Percentiles rank a stretch among this genome's conserved stretches.
Conservation (phyloP, 2,797 vertebrate species). For the Alfaro cultratus region DNA sequence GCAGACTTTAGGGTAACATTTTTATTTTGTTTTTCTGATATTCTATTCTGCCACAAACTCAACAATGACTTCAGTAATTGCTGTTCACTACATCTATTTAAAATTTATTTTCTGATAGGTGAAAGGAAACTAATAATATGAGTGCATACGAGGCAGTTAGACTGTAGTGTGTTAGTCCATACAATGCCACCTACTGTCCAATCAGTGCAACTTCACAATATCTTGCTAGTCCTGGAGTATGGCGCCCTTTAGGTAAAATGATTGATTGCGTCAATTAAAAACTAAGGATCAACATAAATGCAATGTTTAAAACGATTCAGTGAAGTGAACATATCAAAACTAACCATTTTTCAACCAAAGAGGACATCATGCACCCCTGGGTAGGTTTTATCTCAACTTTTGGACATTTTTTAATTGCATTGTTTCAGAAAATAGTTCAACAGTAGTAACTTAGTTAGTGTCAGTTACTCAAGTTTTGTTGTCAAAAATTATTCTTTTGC, state of each 20-base stretch:
- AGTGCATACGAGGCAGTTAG: background rate
- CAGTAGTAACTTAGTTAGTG: background rate
- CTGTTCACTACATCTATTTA: background rate
- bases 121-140: too few species aligned
- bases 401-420: background rate
- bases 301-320: background rate
- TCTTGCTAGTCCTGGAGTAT: background rate
- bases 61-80: background rate
- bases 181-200: background rate
- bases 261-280: background rate
- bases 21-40: background rate
- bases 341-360: background rate
- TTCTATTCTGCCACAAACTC: background rate
- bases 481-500: background rate
- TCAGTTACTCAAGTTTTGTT: background rate
- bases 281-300: background rate
- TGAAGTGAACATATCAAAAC: background rate
- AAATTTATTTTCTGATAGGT: background rate
- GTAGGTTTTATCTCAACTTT: background rate
- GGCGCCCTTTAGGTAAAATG: background rate
- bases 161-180: background rate
- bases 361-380: background rate
- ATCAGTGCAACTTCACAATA: background rate
- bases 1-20: slow-evolving; percentile 73
- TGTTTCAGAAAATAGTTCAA: background rate